These are phyloP conservation scores for Ophion ellenae DNA, from an alignment of 2,888 invertebrate species.

Conservation along the genomic window DNA sequence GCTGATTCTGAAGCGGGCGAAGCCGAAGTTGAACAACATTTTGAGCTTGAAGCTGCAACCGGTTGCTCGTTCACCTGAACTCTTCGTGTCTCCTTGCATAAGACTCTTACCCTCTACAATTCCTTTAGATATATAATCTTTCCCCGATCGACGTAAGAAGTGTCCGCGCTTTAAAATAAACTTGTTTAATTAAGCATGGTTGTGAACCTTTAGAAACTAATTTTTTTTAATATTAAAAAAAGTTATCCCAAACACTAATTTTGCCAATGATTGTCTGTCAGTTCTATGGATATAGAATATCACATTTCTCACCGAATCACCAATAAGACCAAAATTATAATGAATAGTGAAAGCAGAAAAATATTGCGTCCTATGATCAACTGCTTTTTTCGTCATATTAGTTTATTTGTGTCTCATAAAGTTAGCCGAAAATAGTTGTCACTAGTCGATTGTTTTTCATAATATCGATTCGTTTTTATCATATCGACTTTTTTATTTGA, in stretches of 20 bases:
- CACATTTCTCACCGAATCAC: too few relatives aligned
- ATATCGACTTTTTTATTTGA: neutral
- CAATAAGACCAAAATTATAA: too few relatives aligned
- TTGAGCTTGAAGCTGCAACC: constrained; percentile 60
- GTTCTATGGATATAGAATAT: too few relatives aligned
- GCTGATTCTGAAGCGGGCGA: constrained; percentile 33
- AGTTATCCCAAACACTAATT: neutral
- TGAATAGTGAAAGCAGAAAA: too few relatives aligned
- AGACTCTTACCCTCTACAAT: constrained; percentile 19
- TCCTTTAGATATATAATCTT: neutral
- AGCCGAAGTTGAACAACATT: constrained; percentile 47
- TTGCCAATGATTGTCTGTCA: neutral
- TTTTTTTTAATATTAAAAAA: neutral
- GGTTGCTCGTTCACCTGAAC: constrained; percentile 54
- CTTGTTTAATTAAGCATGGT: neutral
- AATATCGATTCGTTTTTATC: neutral
- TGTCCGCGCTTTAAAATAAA: neutral
- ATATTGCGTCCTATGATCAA: neutral
- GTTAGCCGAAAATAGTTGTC: too few relatives aligned
- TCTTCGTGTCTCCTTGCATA: constrained; percentile 4
- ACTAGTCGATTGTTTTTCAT: too few relatives aligned
- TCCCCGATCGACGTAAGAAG: neutral
- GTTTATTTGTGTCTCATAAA: neutral
- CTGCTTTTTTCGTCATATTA: neutral
- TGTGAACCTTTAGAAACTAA: neutral